A percentile compares a stretch with the other conserved stretches of the same genome.
These are phyloP conservation scores for Rutpela maculata DNA, from an alignment of 2,888 invertebrate genomes.

Conservation along the genomic window DNA sequence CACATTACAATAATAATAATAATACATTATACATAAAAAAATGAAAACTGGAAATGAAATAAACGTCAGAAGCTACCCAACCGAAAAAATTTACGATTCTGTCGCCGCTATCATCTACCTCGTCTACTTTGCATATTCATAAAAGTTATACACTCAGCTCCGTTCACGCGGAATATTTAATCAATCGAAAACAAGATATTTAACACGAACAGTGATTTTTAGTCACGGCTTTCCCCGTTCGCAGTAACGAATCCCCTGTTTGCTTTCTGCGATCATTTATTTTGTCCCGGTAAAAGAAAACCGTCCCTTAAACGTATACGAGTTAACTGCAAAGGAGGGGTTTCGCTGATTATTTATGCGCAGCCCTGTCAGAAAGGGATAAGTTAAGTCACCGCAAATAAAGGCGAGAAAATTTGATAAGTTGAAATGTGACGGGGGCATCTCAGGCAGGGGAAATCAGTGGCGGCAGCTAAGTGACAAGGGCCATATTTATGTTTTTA, in stretches of 20 bases:
- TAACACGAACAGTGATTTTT: not conserved
- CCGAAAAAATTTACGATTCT: no score
- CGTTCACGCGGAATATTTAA: not conserved
- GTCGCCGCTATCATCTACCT: not conserved
- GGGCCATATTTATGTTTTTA: not conserved
- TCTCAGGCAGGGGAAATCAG: not conserved
- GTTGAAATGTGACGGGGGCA: constrained; percentile 1
- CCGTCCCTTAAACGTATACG: not conserved
- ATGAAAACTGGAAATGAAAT: no score
- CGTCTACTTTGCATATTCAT: constrained; percentile 5
- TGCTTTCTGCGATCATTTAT: constrained; percentile 2
- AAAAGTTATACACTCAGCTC: not conserved
- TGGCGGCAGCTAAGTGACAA: not conserved
- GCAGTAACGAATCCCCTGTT: not conserved
- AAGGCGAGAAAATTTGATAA: constrained; percentile 7
- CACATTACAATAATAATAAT: no score
- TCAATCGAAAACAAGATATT: not conserved
- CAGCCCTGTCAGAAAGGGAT: not conserved
- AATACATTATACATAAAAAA: no score
- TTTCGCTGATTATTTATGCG: constrained; percentile 4
- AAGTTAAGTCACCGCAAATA: constrained; percentile 4
- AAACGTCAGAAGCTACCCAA: no score
- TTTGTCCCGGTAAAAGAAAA: not conserved
- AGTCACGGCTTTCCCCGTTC: not conserved
- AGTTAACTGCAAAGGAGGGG: constrained; percentile 1